Base-by-base conservation (phyloP, 2,888 invertebrate genomes). In the Agrochola lychnidis region DNA sequence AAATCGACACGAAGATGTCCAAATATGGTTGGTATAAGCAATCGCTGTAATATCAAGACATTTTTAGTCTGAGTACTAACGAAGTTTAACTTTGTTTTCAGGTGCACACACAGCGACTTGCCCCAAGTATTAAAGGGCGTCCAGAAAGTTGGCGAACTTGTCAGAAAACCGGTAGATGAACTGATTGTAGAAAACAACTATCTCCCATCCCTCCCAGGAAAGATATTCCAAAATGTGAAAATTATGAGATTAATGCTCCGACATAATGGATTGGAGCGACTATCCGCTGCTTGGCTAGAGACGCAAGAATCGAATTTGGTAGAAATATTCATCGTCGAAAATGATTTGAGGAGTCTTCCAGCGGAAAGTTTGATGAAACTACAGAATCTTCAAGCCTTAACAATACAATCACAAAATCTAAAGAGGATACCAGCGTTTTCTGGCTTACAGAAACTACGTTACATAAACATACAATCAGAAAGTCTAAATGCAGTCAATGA, bases 81-180 rank as follows among this genome's bases (percentile, higher is more conserved):
- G 4, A 64, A 62, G 0, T 10, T 22, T n/a, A 42, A 62, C 16
- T 56, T 40, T 68, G 7, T 51, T 95, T 96, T 7, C 94, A 99
- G 99, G 99, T 99, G 99, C 93, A 98, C 99, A n/a, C 98, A 99
- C 96, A 98, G 98, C 96, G 98, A 98, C 91, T 95, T 99, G 76
- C 97, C 98, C 9, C 98, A 98, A 91, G 98, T 98, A 25, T 94
- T 98, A 84, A 98, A 97, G 90, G 98, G 98, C 14, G 94, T 98
- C 16, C 97, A 98, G 88, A 97, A 98, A 62, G 97, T 98, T 56
- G 97, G 98, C 81, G 97, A 97, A 70, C 97, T 97, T 79, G 95
- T 98, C 70, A 97, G 97, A 81, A 97, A 97, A 71, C 98, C 98
- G 9, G 98, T 99, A 87, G 99, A 99, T 93, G 99, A 99, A 92